These are phyloP conservation scores for Ornithorhynchus anatinus DNA, from an alignment of 2,113 vertebrate species.

Conservation along the genomic window DNA sequence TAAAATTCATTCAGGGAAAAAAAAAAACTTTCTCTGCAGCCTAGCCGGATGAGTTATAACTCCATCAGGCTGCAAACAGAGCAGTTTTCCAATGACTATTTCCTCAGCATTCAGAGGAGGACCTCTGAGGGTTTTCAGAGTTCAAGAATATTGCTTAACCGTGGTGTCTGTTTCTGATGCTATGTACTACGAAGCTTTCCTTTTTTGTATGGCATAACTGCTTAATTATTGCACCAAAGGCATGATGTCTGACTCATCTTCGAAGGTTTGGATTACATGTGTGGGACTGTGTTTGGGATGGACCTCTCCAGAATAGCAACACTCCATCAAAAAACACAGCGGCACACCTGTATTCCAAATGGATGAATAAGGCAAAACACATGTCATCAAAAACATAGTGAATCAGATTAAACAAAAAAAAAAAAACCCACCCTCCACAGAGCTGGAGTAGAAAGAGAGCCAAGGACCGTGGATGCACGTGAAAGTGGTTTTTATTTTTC, in stretches of 20 bases:
- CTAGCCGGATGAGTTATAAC: constrained; percentile 25
- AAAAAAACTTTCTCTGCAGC: no score
- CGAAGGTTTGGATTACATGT: constrained; percentile 73
- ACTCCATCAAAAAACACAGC: constrained; percentile 81
- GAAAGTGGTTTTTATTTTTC: constrained; percentile 59
- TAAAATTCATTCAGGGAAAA: no score
- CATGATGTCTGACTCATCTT: constrained; percentile 70
- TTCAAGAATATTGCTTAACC: constrained; percentile 34
- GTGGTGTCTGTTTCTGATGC: constrained; percentile 55
- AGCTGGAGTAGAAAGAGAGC: constrained; percentile 68
- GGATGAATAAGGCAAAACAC: constrained; percentile 79
- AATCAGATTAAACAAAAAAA: constrained; percentile 65
- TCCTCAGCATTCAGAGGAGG: constrained; percentile 15
- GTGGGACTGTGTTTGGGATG: constrained; percentile 76
- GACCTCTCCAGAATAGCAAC: constrained; percentile 78
- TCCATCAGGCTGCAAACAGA: constrained; percentile 16
- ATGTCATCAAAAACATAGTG: constrained; percentile 69
- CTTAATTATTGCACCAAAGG: constrained; percentile 53
- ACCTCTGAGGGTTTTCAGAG: constrained; percentile 46
- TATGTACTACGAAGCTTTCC: constrained; percentile 8
- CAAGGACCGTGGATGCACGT: constrained; percentile 51
- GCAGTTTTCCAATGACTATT: constrained; percentile 17
- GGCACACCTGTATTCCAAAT: constrained; percentile 82
- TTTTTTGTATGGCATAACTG: constrained; percentile 38
- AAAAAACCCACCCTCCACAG: no score